Conservation (phyloP, 2,888 invertebrate genomes). For the Thecocarcelia acutangulata region DNA sequence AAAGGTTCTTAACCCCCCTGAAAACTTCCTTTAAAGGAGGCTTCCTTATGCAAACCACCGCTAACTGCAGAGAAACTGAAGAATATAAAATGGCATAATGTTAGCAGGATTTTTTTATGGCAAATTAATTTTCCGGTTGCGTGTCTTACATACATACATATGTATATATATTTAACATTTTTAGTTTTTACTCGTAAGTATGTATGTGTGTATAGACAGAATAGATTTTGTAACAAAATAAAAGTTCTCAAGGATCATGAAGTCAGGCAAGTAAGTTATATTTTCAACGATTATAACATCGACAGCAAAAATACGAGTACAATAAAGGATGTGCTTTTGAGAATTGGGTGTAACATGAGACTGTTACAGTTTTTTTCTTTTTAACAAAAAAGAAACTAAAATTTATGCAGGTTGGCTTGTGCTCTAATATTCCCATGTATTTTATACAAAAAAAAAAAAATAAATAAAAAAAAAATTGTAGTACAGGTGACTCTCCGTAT, state of each 20-base stretch:
- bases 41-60: constrained; percentile 14
- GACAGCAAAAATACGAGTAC: background rate
- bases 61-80: background rate
- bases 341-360: constrained; percentile 54
- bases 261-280: constrained; percentile 26
- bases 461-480: background rate
- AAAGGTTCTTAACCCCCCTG: constrained; percentile 58
- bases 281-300: constrained; percentile 22
- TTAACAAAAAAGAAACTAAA: background rate
- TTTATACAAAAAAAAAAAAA: background rate
- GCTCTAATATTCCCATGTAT: background rate
- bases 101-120: constrained; percentile 51
- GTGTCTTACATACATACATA: constrained; percentile 23
- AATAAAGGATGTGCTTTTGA: constrained; percentile 56
- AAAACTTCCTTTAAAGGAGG: constrained; percentile 35
- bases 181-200: too few species aligned
- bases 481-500: background rate
- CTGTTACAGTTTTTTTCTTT: constrained; percentile 33
- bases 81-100: constrained; percentile 53
- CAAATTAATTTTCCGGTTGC: constrained; percentile 63
- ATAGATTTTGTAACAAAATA: constrained; percentile 26
- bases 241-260: constrained; percentile 41
- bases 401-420: constrained; percentile 14
- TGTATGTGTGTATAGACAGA: background rate
- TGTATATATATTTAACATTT: constrained; percentile 1